These are phyloP conservation scores for Yponomeuta cagnagella DNA, from an alignment of 2,888 invertebrate species.

Conservation along the genomic window DNA sequence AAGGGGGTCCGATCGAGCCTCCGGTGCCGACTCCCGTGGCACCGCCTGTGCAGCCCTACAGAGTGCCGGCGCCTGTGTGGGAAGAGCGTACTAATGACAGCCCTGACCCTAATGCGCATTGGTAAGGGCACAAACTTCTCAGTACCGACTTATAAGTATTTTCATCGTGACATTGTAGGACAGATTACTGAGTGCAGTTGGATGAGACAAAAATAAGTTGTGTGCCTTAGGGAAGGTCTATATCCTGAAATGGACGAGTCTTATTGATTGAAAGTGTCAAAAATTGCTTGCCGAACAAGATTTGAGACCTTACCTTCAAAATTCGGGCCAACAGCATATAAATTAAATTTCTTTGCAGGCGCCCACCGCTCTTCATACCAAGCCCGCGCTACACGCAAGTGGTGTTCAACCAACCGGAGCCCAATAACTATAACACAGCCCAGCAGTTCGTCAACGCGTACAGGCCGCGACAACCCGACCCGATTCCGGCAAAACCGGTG, in stretches of 20 bases:
- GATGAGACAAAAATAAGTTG: no score
- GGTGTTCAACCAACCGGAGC: slow-evolving; percentile 36
- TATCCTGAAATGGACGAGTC: no score
- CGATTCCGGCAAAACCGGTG: slow-evolving; percentile 33
- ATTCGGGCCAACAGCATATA: no score
- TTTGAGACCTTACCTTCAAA: no score
- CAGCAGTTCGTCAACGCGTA: slow-evolving; percentile 64
- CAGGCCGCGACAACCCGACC: slow-evolving; percentile 37
- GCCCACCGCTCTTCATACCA: slow-evolving; percentile 58
- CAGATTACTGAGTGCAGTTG: no score
- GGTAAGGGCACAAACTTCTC: slow-evolving; percentile 47
- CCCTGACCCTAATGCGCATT: slow-evolving; percentile 77
- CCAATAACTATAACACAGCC: slow-evolving; percentile 47
- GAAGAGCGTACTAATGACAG: slow-evolving; percentile 73
- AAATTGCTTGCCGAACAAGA: no score
- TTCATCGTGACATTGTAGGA: not conserved
- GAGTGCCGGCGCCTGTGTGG: slow-evolving; percentile 78
- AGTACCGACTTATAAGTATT: not conserved
- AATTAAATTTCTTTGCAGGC: slow-evolving; percentile 36
- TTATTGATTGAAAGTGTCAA: no score
- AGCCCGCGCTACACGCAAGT: slow-evolving; percentile 61
- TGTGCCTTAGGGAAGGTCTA: no score
- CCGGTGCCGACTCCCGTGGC: slow-evolving; percentile 69
- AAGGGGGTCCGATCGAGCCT: slow-evolving; percentile 76
- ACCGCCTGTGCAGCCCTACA: slow-evolving; percentile 63